A percentile compares a stretch with the other conserved stretches of the same genome.
Conservation (phyloP, 1,140 invertebrate genomes). For the Anastrepha obliqua region DNA sequence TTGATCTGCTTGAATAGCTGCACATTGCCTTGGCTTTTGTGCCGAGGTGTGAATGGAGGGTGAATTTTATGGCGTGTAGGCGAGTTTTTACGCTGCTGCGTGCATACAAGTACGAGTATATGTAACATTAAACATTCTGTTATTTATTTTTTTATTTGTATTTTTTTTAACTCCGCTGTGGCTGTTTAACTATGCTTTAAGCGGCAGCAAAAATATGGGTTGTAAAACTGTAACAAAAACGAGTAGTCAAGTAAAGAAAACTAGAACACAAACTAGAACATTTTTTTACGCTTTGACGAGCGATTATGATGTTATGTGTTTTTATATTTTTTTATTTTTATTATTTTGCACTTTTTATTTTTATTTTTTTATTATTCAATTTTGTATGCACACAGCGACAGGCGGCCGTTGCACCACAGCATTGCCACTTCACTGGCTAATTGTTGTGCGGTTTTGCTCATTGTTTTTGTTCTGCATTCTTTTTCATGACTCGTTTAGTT, state of each 20-base stretch:
- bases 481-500: not conserved
- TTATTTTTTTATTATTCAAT: not conserved
- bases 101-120: not conserved
- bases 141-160: conserved; percentile 19
- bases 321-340: not conserved
- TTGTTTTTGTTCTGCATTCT: not conserved
- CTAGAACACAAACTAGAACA: conserved; percentile 5
- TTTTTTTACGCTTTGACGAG: not conserved
- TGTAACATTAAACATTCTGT: conserved; percentile 1
- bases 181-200: conserved; percentile 18
- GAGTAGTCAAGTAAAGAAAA: not conserved
- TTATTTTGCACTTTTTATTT: not conserved
- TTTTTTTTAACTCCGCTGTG: not conserved
- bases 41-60: not conserved
- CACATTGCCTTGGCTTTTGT: not conserved
- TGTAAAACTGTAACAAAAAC: conserved; percentile 38
- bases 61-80: no score
- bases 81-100: not conserved
- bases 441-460: conserved; percentile 19
- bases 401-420: not conserved
- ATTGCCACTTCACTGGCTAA: conserved; percentile 49
- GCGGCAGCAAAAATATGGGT: not conserved
- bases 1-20: not conserved
- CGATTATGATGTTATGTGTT: not conserved
- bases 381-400: not conserved